These are phyloP conservation scores for Graphium colonna DNA, from an alignment of 2,888 invertebrate genomes.

Conservation along the genomic window DNA sequence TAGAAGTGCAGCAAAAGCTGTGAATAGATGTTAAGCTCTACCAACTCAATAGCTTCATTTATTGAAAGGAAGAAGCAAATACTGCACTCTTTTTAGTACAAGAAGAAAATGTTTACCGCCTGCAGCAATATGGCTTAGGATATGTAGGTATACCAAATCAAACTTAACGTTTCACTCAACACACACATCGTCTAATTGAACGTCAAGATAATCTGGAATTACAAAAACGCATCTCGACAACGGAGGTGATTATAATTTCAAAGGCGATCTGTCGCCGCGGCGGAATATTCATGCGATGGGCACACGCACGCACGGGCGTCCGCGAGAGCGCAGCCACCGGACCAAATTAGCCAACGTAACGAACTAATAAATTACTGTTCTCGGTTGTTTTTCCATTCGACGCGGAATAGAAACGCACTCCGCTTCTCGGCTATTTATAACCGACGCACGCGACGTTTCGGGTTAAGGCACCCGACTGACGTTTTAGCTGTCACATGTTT, in stretches of 20 bases:
- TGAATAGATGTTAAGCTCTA: no score
- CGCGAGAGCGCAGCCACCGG: constrained; percentile 74
- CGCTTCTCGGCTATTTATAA: constrained; percentile 69
- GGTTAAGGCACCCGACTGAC: constrained; percentile 68
- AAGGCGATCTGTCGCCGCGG: constrained; percentile 11
- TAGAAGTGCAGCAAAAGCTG: no score
- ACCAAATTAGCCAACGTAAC: constrained; percentile 79
- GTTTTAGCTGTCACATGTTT: not conserved
- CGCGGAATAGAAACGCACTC: constrained; percentile 74
- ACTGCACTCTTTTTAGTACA: no score
- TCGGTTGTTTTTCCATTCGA: constrained; percentile 78
- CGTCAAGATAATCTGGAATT: not conserved
- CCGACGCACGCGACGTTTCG: constrained; percentile 72
- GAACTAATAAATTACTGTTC: constrained; percentile 79
- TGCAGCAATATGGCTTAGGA: no score
- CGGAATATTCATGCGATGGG: constrained; percentile 32
- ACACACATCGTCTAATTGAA: not conserved
- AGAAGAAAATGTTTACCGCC: no score
- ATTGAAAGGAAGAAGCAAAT: no score
- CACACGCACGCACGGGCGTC: constrained; percentile 67
- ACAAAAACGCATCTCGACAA: not conserved
- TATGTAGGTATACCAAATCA: constrained; percentile 24
- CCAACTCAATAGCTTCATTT: no score
- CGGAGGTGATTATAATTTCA: constrained; percentile 2
- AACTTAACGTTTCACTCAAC: constrained; percentile 3